Evolutionary conservation across 2,797 vertebrate genomes (phyloP).

Genomic region (Hirundo rustica): DNA sequence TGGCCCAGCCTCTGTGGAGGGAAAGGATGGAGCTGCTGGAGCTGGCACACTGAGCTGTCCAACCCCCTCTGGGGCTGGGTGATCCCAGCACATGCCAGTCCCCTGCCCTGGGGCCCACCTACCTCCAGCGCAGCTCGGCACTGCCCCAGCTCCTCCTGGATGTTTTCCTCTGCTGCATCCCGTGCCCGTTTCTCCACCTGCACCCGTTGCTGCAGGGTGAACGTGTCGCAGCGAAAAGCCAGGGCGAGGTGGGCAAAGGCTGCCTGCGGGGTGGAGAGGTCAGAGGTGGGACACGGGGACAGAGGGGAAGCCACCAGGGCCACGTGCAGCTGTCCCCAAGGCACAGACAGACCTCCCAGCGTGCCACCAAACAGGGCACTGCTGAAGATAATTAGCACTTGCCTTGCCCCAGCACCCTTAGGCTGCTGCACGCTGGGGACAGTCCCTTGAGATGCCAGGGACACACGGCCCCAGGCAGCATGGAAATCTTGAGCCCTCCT

Average conservation of each 20-base stretch:
- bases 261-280: neutral
- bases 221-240: conserved; percentile 59
- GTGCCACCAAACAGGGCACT: neutral
- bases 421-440: neutral
- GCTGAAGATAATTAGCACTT: neutral
- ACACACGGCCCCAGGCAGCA: neutral
- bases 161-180: conserved; percentile 84
- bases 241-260: conserved; percentile 68
- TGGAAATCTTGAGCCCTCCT: neutral
- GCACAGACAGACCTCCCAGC: neutral
- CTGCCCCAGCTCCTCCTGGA: conserved; percentile 82
- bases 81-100: neutral
- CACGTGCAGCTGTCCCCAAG: neutral
- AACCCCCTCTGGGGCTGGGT: neutral
- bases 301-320: neutral
- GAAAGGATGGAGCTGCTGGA: neutral
- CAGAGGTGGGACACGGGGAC: neutral
- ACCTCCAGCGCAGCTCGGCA: conserved; percentile 83
- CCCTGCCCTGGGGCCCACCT: neutral
- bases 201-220: conserved; percentile 70
- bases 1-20: conserved; percentile 74
- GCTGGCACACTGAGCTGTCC: neutral
- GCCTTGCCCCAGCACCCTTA: neutral
- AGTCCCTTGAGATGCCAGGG: neutral
- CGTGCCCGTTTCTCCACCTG: conserved; percentile 84